Base-by-base conservation (phyloP, 2,113 vertebrate genomes). In the Archilochus colubris region DNA sequence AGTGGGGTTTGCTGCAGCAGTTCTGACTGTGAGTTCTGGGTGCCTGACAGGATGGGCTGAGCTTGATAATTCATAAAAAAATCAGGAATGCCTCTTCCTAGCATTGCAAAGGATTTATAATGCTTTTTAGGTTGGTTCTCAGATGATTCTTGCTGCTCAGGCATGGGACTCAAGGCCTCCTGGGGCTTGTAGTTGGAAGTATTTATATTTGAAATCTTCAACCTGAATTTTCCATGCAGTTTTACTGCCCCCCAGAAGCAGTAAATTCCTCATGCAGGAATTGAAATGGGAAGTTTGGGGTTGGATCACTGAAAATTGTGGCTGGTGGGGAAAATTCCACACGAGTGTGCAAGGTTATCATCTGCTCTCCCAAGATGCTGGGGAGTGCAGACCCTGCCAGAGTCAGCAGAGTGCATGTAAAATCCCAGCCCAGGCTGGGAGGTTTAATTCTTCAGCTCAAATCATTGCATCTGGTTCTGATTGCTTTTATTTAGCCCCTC, bases 241-340 rank as follows among this genome's bases (percentile, higher is more conserved):
- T 92, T 86, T 79, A 46, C 80, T 76, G 69, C 20, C 40, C 40
- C 59, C 24, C 48, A 43, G 53, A 93, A 91, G 28, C 79, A 86
- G 54, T 72, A 95, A 33, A 33, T 33, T 33, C 33, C 72, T 63
- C 83, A 36, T 44, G 86, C 0, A 1, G 74, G 73, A 95, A 88
- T 33, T 75, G 19, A 78, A 95, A 84, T 92, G 84, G 93, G 73
- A 80, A 90, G 36, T 91, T 93, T 93, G 94, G 96, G 86, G 73
- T 72, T 88, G 79, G 73, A 80, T 94, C 59, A 24, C 73, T 86
- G 88, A 83, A 83, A 94, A 83, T 63, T 91, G 85, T 88, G 90
- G 79, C 64, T 75, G 33, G 61, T 89, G 73, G 0, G 27, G 91
- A 95, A 91, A 96, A 95, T 96, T 95, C 94, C 92, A 91, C 61